phyloP scores from a whole-genome alignment of 2,888 invertebrate species.

The Ellobium chinense region DNA sequence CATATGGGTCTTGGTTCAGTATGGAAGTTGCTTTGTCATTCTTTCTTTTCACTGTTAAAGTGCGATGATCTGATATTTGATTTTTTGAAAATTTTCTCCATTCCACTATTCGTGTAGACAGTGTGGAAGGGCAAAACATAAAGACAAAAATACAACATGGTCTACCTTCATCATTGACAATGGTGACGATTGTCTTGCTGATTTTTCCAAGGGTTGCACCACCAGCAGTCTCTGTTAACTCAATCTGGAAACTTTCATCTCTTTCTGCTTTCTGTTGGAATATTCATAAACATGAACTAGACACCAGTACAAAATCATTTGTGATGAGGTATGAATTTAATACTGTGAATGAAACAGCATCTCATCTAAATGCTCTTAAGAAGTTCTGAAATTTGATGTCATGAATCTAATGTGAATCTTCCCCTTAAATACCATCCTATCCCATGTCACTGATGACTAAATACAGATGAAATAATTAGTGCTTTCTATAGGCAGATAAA shows the following conservation, averaged over 20 bases:
- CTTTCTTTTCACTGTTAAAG: not conserved
- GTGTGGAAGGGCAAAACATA: no score
- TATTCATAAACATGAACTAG: not conserved
- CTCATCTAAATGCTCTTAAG: not conserved
- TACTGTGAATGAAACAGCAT: not conserved
- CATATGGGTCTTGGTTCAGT: no score
- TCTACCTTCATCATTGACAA: constrained; percentile 83
- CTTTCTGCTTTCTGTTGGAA: constrained; percentile 81
- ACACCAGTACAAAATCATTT: not conserved
- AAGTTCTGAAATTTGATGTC: not conserved
- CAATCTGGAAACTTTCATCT: constrained; percentile 83
- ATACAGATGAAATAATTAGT: no score
- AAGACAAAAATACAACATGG: no score
- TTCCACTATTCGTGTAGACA: no score
- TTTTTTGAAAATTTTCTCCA: no score
- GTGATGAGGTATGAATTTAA: no score
- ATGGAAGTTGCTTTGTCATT: not conserved
- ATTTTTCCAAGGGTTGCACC: constrained; percentile 82
- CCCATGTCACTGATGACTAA: no score
- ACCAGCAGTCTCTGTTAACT: constrained; percentile 78
- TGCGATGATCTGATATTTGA: not conserved
- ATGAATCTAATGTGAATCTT: no score
- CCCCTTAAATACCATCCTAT: no score
- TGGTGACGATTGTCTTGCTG: constrained; percentile 82
- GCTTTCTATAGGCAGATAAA: no score